A percentile compares a stretch with the other conserved stretches of the same genome.
These are phyloP conservation scores for Scaptomyza montana DNA, from an alignment of 1,140 invertebrate species.

Conservation along the genomic window DNA sequence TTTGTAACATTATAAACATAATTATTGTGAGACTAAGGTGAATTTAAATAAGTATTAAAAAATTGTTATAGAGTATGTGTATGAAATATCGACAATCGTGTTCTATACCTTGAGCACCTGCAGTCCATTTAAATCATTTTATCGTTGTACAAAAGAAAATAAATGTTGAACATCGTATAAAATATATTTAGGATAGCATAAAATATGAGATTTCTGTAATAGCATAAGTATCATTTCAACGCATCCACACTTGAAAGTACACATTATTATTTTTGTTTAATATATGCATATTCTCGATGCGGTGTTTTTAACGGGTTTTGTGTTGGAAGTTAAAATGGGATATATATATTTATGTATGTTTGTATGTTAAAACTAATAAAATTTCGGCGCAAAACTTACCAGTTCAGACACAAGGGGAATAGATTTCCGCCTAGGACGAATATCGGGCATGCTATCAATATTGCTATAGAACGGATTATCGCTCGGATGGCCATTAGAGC, in stretches of 20 bases:
- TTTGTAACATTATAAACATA: constrained; percentile 15
- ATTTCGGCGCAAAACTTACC: constrained; percentile 88
- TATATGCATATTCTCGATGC: too few relatives aligned
- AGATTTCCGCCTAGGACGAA: constrained; percentile 97
- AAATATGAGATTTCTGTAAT: too few relatives aligned
- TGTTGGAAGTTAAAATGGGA: too few relatives aligned
- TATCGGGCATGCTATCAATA: constrained; percentile 99
- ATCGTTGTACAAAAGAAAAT: constrained; percentile 47
- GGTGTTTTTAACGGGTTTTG: too few relatives aligned
- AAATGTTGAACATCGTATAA: constrained; percentile 4
- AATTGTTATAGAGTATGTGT: background rate
- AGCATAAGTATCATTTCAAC: too few relatives aligned
- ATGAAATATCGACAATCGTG: constrained; percentile 27
- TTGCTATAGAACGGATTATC: constrained; percentile 99
- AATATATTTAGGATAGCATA: too few relatives aligned
- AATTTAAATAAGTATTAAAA: constrained; percentile 15
- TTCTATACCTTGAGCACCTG: constrained; percentile 90
- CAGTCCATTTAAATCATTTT: constrained; percentile 82
- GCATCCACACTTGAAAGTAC: too few relatives aligned
- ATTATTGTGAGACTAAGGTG: constrained; percentile 17
- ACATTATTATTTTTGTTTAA: too few relatives aligned
- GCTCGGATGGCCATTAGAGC: constrained; percentile 93
- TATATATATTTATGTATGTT: too few relatives aligned
- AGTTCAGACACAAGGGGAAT: constrained; percentile 99
- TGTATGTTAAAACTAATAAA: too few relatives aligned